A percentile compares a stretch with the other conserved stretches of the same genome.
phyloP scores from a whole-genome alignment of 64 coral and sea anemone species.

The Montipora foliosa region DNA sequence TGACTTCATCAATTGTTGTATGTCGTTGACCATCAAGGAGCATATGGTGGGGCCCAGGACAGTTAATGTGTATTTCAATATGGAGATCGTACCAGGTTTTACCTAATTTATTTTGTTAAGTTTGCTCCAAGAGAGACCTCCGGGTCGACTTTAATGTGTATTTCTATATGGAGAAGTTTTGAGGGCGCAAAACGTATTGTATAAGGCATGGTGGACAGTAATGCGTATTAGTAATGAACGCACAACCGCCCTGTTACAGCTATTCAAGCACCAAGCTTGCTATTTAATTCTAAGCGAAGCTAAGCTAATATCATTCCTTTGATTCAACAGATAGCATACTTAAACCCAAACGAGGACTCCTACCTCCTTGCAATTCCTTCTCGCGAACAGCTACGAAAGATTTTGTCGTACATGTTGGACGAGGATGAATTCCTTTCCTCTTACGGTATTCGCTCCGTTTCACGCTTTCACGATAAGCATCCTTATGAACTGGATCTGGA shows the following conservation, averaged over 20 bases:
- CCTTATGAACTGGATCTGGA: constrained; percentile 67
- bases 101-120: too few relatives aligned
- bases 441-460: constrained; percentile 89
- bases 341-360: constrained; percentile 60
- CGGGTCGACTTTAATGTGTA: too few relatives aligned
- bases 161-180: accelerated
- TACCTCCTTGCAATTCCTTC: constrained; percentile 83
- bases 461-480: constrained; percentile 81
- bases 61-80: too few relatives aligned
- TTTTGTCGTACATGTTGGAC: constrained; percentile 75
- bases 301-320: background rate
- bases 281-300: background rate
- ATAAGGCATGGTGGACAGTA: too few relatives aligned
- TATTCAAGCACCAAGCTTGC: background rate
- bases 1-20: too few relatives aligned
- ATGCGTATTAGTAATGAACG: too few relatives aligned
- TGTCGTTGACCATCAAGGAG: too few relatives aligned
- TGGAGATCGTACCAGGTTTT: too few relatives aligned
- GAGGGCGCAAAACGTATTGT: too few relatives aligned
- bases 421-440: constrained; percentile 88
- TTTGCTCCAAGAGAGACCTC: too few relatives aligned
- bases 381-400: constrained; percentile 53
- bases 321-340: constrained; percentile 61
- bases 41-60: too few relatives aligned
- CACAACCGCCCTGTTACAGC: too few relatives aligned